phyloP scores from a whole-genome alignment of 2,888 invertebrate genomes.

The Drosophila nr. medialis region DNA sequence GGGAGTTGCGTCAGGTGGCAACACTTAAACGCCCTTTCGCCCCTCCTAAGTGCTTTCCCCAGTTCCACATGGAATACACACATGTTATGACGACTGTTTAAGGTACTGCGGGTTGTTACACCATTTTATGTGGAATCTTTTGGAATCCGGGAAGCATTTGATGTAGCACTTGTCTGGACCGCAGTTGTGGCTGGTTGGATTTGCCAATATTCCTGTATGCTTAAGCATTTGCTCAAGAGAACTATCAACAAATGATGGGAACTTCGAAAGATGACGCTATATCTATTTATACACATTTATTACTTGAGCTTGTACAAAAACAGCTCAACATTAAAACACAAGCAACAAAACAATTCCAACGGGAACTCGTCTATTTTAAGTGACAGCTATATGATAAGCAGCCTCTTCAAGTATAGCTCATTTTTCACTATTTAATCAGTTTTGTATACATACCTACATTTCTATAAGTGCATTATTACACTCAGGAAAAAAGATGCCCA shows the following conservation, averaged over 20 bases:
- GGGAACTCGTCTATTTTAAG: background rate
- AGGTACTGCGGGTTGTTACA: background rate
- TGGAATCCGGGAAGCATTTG: background rate
- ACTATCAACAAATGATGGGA: background rate
- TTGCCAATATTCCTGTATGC: constrained; percentile 1
- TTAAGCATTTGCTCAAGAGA: background rate
- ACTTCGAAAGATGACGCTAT: background rate
- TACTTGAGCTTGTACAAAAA: background rate
- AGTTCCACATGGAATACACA: background rate
- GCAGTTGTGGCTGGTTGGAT: constrained; percentile 16
- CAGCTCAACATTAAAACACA: background rate
- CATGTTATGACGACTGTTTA: background rate
- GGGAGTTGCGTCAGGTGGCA: constrained; percentile 79
- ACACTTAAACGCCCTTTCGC: constrained; percentile 40
- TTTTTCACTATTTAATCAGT: background rate
- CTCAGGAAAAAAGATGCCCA: background rate
- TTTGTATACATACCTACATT: background rate
- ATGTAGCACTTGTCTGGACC: background rate
- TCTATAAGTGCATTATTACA: background rate
- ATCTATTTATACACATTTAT: background rate
- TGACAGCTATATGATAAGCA: background rate
- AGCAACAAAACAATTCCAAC: background rate
- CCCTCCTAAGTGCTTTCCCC: constrained; percentile 41
- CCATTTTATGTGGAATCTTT: background rate
- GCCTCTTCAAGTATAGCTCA: background rate